A percentile compares a stretch with the other conserved stretches of the same genome.
Conservation (phyloP, 2,797 vertebrate genomes). For the Amniataba percoides region DNA sequence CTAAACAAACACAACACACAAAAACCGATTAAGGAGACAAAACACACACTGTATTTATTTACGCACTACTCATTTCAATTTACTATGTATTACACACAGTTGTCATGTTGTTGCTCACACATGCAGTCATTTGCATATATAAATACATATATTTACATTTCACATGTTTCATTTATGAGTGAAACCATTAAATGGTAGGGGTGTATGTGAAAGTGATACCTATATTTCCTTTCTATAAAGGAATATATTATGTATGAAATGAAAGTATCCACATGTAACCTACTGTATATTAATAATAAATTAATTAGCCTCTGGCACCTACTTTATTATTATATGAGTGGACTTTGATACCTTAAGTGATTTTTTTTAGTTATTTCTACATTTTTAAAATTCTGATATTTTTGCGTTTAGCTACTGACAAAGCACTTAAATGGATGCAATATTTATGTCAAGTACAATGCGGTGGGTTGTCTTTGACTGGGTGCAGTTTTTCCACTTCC, state of each 20-base stretch:
- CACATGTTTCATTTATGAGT: not conserved
- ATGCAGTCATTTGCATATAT: too few relatives aligned
- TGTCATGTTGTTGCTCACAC: not conserved
- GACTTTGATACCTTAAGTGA: not conserved
- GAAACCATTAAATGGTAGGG: not conserved
- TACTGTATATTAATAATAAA: not conserved
- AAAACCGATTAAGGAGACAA: slow-evolving; percentile 31
- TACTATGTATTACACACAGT: not conserved
- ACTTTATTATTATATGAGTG: not conserved
- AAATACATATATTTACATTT: not conserved
- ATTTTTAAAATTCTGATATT: not conserved
- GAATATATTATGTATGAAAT: slow-evolving; percentile 1
- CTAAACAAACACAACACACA: slow-evolving; percentile 15
- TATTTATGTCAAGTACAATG: not conserved
- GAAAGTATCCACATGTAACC: not conserved
- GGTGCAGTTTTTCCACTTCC: not conserved
- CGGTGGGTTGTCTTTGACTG: not conserved
- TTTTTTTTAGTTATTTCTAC: not conserved
- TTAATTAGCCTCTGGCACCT: slow-evolving; percentile 10
- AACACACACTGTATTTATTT: slow-evolving; percentile 6
- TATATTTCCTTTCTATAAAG: not conserved
- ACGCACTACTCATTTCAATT: not conserved
- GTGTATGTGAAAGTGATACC: not conserved
- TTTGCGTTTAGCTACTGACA: not conserved
- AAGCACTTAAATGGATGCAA: not conserved